phyloP scores from a whole-genome alignment of 2,888 invertebrate genomes.

The Cloeon dipterum region DNA sequence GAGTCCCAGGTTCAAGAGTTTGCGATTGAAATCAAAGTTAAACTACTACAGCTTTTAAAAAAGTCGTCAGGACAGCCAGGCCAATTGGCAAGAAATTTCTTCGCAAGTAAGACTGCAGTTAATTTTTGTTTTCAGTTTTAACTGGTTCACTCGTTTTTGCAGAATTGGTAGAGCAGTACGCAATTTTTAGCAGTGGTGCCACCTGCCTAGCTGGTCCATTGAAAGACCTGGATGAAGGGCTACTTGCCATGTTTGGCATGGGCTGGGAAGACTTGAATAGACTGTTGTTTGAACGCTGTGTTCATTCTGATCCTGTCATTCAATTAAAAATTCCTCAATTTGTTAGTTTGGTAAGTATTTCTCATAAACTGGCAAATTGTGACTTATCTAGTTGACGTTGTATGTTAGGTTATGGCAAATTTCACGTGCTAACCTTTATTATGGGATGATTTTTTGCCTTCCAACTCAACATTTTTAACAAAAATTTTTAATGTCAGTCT shows the following conservation, averaged over 20 bases:
- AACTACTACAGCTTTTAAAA: conserved; percentile 25
- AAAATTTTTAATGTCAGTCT: too few species aligned
- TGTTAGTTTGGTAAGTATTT: conserved; percentile 23
- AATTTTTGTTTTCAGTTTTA: conserved; percentile 6
- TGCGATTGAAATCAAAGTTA: conserved; percentile 36
- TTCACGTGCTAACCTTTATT: background rate
- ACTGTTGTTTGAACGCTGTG: conserved; percentile 33
- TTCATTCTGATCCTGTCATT: conserved; percentile 26
- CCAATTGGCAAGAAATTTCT: conserved; percentile 26
- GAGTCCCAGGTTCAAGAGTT: conserved; percentile 37
- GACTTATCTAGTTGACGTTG: background rate
- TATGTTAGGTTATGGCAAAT: background rate
- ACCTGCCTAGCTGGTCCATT: conserved; percentile 30
- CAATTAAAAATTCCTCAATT: conserved; percentile 28
- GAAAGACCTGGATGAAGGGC: conserved; percentile 30
- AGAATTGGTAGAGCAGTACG: conserved; percentile 36
- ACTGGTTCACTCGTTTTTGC: too few species aligned
- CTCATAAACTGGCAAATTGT: background rate
- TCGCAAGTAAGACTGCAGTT: conserved; percentile 16
- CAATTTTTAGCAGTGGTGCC: conserved; percentile 33
- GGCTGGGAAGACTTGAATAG: conserved; percentile 44
- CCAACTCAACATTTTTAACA: too few species aligned
- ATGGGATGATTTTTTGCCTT: too few species aligned
- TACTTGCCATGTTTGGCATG: conserved; percentile 33
- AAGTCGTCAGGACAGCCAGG: conserved; percentile 23